These are phyloP conservation scores for Amphiprion ocellaris DNA, from an alignment of 2,113 vertebrate species.

Conservation along the genomic window DNA sequence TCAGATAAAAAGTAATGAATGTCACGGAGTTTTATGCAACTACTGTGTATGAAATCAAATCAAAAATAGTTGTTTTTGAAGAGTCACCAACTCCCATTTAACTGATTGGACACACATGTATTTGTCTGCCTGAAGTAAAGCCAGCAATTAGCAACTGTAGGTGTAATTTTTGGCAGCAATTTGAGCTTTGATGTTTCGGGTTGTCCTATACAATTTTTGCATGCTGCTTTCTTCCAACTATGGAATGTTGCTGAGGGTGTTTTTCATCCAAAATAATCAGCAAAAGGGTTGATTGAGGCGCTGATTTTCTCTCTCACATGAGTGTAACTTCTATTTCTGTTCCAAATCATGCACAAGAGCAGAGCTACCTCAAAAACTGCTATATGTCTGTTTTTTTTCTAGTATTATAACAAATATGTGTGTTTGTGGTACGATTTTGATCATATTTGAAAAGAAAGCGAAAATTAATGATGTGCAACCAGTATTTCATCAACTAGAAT, in stretches of 20 bases:
- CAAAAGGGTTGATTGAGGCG: conserved; percentile 28
- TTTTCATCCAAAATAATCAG: conserved; percentile 28
- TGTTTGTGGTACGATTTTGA: too few relatives aligned
- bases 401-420: too few relatives aligned
- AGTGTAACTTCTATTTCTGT: conserved; percentile 7
- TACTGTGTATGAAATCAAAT: conserved; percentile 33
- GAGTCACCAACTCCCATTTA: conserved; percentile 17
- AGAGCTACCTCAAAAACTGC: conserved; percentile 14
- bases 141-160: conserved; percentile 42
- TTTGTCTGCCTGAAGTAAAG: conserved; percentile 31
- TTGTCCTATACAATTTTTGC: not conserved
- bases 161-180: conserved; percentile 29
- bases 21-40: conserved; percentile 35
- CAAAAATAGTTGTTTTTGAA: conserved; percentile 39
- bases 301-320: conserved; percentile 24
- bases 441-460: too few relatives aligned
- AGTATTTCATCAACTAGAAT: too few relatives aligned
- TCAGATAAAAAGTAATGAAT: conserved; percentile 46
- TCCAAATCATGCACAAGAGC: conserved; percentile 10
- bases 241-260: conserved; percentile 5
- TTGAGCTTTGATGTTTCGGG: conserved; percentile 57
- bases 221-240: conserved; percentile 9
- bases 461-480: too few relatives aligned
- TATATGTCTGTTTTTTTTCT: not conserved
- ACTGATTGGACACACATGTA: conserved; percentile 22